phyloP scores from a whole-genome alignment of 2,888 invertebrate species.

The Fragum whitleyi region DNA sequence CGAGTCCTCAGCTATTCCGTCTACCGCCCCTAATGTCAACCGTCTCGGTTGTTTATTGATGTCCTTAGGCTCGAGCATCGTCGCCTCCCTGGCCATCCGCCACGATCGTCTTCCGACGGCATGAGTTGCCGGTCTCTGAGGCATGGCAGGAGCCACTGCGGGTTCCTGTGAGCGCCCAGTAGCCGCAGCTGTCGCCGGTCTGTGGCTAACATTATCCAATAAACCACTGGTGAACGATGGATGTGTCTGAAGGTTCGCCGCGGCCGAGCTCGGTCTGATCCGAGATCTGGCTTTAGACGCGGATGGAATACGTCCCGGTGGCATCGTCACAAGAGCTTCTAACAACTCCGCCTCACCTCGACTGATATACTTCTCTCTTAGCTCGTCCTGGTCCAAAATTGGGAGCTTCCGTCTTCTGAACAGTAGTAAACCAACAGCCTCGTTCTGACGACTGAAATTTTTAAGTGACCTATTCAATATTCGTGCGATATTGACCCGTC shows the following conservation, averaged over 20 bases:
- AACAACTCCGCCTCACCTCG: constrained; percentile 43
- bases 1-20: constrained; percentile 74
- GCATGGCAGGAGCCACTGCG: constrained; percentile 29
- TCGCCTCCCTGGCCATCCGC: constrained; percentile 61
- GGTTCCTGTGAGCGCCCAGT: constrained; percentile 61
- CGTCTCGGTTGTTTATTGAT: constrained; percentile 74
- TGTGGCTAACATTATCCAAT: constrained; percentile 73
- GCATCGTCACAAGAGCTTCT: constrained; percentile 54
- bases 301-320: constrained; percentile 59
- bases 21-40: constrained; percentile 79
- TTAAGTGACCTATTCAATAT: constrained; percentile 28
- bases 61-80: constrained; percentile 67
- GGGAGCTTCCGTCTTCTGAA: constrained; percentile 22
- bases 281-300: constrained; percentile 68
- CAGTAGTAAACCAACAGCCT: constrained; percentile 45
- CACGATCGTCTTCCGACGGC: constrained; percentile 73
- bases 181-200: constrained; percentile 77
- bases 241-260: constrained; percentile 83
- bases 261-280: constrained; percentile 83
- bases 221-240: constrained; percentile 80
- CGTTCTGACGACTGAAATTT: constrained; percentile 52
- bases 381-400: constrained; percentile 30
- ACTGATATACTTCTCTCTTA: constrained; percentile 52
- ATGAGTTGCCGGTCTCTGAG: constrained; percentile 79
- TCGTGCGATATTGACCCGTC: constrained; percentile 9